A percentile compares a stretch with the other conserved stretches of the same genome.
phyloP scores from a whole-genome alignment of 2,113 vertebrate genomes.

The Calonectris borealis region DNA sequence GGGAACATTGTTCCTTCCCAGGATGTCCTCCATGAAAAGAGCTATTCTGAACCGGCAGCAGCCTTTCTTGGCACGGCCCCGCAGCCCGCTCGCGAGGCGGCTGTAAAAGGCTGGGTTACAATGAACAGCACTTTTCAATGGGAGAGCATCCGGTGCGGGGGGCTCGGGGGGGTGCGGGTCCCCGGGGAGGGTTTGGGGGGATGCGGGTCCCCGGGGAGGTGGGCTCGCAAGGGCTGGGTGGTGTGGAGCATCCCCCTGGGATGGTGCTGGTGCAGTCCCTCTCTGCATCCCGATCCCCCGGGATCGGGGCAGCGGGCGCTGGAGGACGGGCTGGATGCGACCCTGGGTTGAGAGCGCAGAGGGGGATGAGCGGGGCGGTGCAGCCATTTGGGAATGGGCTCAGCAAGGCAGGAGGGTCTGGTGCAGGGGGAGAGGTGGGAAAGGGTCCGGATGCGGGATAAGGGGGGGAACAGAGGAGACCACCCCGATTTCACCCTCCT shows the following conservation, averaged over 20 bases:
- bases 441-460: not conserved
- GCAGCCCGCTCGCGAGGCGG: not conserved
- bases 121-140: constrained; percentile 49
- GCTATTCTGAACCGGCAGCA: constrained; percentile 66
- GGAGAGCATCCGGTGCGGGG: not conserved
- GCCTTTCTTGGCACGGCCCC: constrained; percentile 56
- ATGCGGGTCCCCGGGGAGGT: not conserved
- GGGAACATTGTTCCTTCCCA: constrained; percentile 66
- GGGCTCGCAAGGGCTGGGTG: not conserved
- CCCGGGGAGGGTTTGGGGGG: not conserved
- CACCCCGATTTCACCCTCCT: not conserved
- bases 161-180: not conserved
- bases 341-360: not conserved
- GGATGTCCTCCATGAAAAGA: constrained; percentile 70
- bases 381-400: not conserved
- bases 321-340: not conserved
- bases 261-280: not conserved
- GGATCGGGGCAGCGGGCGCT: accelerated
- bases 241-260: not conserved
- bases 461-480: accelerated
- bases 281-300: accelerated
- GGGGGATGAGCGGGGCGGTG: not conserved
- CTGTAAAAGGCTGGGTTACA: constrained; percentile 43
- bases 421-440: not conserved
- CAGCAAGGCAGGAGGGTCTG: not conserved